phyloP scores from a whole-genome alignment of 2,888 invertebrate genomes.

The Drosophila sordidapex region DNA sequence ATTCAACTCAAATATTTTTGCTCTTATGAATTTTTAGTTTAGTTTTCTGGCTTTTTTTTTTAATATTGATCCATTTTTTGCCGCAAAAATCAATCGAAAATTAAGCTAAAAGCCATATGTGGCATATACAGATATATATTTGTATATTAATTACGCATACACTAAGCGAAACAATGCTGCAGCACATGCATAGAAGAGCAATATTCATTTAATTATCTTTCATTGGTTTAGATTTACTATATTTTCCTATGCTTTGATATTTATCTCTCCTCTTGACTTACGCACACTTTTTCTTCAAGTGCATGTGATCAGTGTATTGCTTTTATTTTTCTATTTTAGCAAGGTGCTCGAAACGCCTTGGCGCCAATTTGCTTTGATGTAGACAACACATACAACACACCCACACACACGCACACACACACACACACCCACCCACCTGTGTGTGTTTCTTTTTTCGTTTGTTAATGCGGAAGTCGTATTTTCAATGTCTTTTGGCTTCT shows the following conservation, averaged over 20 bases:
- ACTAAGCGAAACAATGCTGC: conserved; percentile 19
- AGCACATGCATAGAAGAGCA: not conserved
- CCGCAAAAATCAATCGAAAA: conserved; percentile 53
- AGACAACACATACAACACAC: conserved; percentile 18
- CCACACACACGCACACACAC: conserved; percentile 7
- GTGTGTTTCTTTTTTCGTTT: not conserved
- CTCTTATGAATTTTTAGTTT: conserved; percentile 45
- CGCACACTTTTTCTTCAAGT: conserved; percentile 18
- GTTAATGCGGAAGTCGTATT: conserved; percentile 47
- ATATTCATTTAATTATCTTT: not conserved
- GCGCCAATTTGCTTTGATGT: conserved; percentile 44
- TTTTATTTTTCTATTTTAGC: conserved; percentile 28
- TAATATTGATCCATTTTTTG: conserved; percentile 24
- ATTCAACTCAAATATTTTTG: conserved; percentile 13
- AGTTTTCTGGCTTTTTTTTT: conserved; percentile 25
- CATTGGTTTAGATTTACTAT: not conserved
- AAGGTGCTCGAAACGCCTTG: conserved; percentile 56
- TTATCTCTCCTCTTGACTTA: not conserved
- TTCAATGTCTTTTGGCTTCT: conserved; percentile 60
- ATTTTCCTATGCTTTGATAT: not conserved
- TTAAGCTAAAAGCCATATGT: conserved; percentile 65
- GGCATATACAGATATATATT: conserved; percentile 41
- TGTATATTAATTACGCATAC: conserved; percentile 11
- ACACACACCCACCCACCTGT: conserved; percentile 32
- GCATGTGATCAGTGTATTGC: conserved; percentile 24